A percentile compares a stretch with the other conserved stretches of the same genome.
Conservation (phyloP, 2,888 invertebrate species). For the Sericinus montela region DNA sequence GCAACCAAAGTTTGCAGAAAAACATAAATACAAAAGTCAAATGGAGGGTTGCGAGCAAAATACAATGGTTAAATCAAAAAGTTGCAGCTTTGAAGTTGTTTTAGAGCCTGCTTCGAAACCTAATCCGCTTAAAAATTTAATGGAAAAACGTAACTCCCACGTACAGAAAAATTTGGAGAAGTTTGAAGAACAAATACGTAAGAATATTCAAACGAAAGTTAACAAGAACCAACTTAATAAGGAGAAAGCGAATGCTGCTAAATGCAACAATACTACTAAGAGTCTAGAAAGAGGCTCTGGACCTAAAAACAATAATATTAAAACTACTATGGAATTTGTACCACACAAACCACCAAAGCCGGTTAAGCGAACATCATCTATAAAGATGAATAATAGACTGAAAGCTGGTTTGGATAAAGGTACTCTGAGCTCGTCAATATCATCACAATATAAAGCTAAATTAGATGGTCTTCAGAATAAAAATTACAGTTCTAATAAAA, state of each 20-base stretch:
- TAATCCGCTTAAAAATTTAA: constrained; percentile 64
- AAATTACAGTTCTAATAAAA: constrained; percentile 56
- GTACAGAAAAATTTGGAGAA: constrained; percentile 80
- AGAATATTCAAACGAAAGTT: constrained; percentile 58
- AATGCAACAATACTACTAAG: constrained; percentile 64
- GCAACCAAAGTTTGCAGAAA: constrained; percentile 61
- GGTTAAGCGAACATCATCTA: constrained; percentile 82
- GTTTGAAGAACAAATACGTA: constrained; percentile 77
- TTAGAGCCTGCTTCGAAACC: constrained; percentile 72
- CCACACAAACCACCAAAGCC: constrained; percentile 88
- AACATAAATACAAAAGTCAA: constrained; percentile 63
- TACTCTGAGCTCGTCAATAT: constrained; percentile 64
- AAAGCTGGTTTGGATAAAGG: constrained; percentile 67
- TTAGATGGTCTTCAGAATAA: constrained; percentile 71
- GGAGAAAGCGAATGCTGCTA: constrained; percentile 63
- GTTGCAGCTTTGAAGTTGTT: constrained; percentile 75
- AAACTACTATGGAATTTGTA: constrained; percentile 78
- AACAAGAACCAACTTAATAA: constrained; percentile 66
- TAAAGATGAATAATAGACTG: constrained; percentile 75
- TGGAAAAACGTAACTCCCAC: constrained; percentile 71
- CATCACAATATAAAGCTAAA: constrained; percentile 73
- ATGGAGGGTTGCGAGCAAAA: constrained; percentile 68
- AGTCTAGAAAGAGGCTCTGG: constrained; percentile 70
- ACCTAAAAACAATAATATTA: constrained; percentile 63
- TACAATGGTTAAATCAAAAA: constrained; percentile 69